Evolutionary conservation across 2,888 invertebrate genomes (phyloP).

Genomic region (Ochlodes sylvanus): DNA sequence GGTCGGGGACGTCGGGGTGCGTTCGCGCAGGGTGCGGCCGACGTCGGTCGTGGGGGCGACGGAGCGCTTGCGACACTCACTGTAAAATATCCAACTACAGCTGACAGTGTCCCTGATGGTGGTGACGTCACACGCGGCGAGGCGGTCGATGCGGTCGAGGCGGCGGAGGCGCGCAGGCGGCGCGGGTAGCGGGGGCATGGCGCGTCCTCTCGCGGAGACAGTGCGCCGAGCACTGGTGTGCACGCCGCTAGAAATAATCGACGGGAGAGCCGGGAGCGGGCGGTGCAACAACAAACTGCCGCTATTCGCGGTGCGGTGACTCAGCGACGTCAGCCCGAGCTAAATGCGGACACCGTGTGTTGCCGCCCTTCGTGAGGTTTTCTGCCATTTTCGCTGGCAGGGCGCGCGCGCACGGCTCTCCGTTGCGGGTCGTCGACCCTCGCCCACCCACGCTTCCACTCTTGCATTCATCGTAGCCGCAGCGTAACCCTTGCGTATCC

Average conservation of each 20-base stretch:
- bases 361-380: constrained; percentile 81
- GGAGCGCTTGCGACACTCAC: constrained; percentile 79
- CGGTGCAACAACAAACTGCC: constrained; percentile 82
- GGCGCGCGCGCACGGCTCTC: constrained; percentile 65
- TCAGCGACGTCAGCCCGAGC: constrained; percentile 81
- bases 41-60: constrained; percentile 47
- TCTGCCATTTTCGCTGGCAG: constrained; percentile 77
- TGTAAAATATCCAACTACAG: constrained; percentile 91
- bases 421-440: constrained; percentile 80
- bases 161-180: constrained; percentile 66
- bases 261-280: constrained; percentile 78
- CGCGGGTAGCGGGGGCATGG: constrained; percentile 79
- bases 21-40: constrained; percentile 54
- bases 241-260: constrained; percentile 71
- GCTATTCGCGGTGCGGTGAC: constrained; percentile 82
- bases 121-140: constrained; percentile 84
- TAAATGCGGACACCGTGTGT: constrained; percentile 82
- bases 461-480: constrained; percentile 68
- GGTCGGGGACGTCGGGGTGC: constrained; percentile 42
- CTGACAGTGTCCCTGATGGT: constrained; percentile 88
- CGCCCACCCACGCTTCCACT: constrained; percentile 65
- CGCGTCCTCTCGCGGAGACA: constrained; percentile 70
- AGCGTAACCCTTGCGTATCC: constrained; percentile 35
- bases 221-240: constrained; percentile 75
- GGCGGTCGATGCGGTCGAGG: constrained; percentile 77